Evolutionary conservation across 1,140 invertebrate species (phyloP).

Genomic region (Bradynema listronoti): DNA sequence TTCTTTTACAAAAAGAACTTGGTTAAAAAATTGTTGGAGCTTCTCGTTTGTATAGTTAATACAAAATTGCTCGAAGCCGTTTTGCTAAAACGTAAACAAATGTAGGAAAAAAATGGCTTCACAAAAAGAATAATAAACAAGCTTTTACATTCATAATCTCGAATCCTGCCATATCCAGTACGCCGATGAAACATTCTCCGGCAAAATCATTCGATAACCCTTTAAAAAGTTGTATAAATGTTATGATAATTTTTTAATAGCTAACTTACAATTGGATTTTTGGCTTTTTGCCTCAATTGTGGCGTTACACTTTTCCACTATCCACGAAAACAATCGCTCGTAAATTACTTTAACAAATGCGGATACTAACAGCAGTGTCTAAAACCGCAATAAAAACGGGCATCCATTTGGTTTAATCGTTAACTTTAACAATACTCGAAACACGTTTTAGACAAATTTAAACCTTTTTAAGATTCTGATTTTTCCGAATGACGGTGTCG

Average conservation of each 20-base stretch:
- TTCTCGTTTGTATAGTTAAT: slow-evolving; percentile 96
- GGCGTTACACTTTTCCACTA: slow-evolving; percentile 48
- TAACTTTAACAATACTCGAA: too few relatives aligned
- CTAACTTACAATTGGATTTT: not conserved
- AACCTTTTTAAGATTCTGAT: slow-evolving; percentile 70
- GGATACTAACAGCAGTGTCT: slow-evolving; percentile 60
- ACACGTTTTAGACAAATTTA: too few relatives aligned
- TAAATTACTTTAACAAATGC: slow-evolving; percentile 58
- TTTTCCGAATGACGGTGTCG: slow-evolving; percentile 65
- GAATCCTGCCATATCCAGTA: slow-evolving; percentile 99
- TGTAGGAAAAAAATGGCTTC: not conserved
- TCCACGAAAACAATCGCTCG: slow-evolving; percentile 50
- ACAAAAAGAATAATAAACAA: not conserved
- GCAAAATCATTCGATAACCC: not conserved
- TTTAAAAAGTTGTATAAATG: slow-evolving; percentile 45
- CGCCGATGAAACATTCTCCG: slow-evolving; percentile 65
- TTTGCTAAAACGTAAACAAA: slow-evolving; percentile 60
- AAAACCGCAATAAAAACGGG: too few relatives aligned
- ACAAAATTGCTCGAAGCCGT: slow-evolving; percentile 98
- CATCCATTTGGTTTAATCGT: too few relatives aligned
- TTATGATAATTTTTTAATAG: not conserved
- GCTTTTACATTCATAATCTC: slow-evolving; percentile 84
- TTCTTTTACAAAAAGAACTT: slow-evolving; percentile 99
- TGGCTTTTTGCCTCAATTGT: slow-evolving; percentile 28
- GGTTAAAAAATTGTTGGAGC: slow-evolving; percentile 99